phyloP scores from a whole-genome alignment of 2,113 vertebrate genomes.

The Tenebrosternarchus preto region DNA sequence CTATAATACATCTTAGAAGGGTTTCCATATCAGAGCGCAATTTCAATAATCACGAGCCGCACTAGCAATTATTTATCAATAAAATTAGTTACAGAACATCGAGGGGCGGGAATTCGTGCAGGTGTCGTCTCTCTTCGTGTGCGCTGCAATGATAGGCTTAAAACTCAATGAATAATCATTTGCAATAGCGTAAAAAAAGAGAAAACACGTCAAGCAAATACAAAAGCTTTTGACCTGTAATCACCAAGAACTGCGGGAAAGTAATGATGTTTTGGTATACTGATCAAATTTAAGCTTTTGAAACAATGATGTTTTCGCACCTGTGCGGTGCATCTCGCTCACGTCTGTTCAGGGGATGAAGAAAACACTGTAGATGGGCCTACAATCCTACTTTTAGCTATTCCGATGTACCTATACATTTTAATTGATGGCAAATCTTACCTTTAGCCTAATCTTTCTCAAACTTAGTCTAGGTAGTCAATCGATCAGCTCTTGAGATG shows the following conservation, averaged over 20 bases:
- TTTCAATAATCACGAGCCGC: slow-evolving; percentile 92
- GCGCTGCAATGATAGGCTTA: slow-evolving; percentile 80
- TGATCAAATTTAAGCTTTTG: slow-evolving; percentile 74
- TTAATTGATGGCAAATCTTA: too few species aligned
- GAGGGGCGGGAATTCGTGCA: slow-evolving; percentile 88
- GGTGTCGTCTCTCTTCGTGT: slow-evolving; percentile 88
- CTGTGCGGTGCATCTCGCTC: slow-evolving; percentile 69
- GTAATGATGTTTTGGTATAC: slow-evolving; percentile 79
- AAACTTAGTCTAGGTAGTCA: too few species aligned
- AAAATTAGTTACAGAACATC: slow-evolving; percentile 93
- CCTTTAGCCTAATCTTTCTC: too few species aligned
- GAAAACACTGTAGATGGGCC: background rate
- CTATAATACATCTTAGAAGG: slow-evolving; percentile 88
- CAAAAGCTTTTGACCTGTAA: slow-evolving; percentile 85
- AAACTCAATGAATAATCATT: slow-evolving; percentile 84
- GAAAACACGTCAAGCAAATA: slow-evolving; percentile 83
- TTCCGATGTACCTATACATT: too few species aligned
- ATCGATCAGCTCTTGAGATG: too few species aligned
- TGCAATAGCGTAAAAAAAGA: slow-evolving; percentile 76
- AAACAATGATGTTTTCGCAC: slow-evolving; percentile 84
- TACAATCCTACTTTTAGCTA: too few species aligned
- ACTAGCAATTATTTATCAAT: slow-evolving; percentile 96
- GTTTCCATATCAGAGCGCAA: slow-evolving; percentile 91
- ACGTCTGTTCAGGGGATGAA: background rate
- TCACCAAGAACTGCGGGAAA: slow-evolving; percentile 77